Percentiles rank a stretch among this genome's conserved stretches.
phyloP scores from a whole-genome alignment of 2,113 vertebrate species.

The Micronisus gabar region DNA sequence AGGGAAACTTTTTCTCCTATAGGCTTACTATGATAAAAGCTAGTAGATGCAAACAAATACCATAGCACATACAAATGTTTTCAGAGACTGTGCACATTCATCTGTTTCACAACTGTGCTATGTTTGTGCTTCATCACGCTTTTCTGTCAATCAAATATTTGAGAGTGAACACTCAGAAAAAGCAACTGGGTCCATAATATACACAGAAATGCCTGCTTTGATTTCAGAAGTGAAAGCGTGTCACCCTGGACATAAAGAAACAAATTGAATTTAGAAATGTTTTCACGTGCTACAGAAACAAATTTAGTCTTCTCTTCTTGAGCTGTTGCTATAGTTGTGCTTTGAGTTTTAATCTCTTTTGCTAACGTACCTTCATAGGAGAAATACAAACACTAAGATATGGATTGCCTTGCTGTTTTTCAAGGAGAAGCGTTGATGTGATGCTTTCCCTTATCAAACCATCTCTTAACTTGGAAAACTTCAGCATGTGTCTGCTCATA shows the following conservation, averaged over 20 bases:
- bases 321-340: background rate
- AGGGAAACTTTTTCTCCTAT: background rate
- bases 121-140: background rate
- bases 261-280: background rate
- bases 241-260: background rate
- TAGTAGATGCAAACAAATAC: background rate
- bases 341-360: background rate
- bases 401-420: background rate
- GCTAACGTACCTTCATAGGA: background rate
- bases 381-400: background rate
- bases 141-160: background rate
- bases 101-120: background rate
- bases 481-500: background rate
- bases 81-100: background rate
- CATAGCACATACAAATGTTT: background rate
- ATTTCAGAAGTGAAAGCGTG: background rate
- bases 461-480: background rate
- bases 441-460: background rate
- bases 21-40: background rate
- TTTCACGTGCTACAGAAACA: background rate
- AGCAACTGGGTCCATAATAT: background rate
- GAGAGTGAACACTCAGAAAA: background rate
- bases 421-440: background rate
- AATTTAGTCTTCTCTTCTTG: background rate
- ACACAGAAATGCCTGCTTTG: background rate